Evolutionary conservation across 2,113 vertebrate genomes (phyloP), one percentile per base, ranked within the genome.

Genomic region (Laticauda colubrina): DNA sequence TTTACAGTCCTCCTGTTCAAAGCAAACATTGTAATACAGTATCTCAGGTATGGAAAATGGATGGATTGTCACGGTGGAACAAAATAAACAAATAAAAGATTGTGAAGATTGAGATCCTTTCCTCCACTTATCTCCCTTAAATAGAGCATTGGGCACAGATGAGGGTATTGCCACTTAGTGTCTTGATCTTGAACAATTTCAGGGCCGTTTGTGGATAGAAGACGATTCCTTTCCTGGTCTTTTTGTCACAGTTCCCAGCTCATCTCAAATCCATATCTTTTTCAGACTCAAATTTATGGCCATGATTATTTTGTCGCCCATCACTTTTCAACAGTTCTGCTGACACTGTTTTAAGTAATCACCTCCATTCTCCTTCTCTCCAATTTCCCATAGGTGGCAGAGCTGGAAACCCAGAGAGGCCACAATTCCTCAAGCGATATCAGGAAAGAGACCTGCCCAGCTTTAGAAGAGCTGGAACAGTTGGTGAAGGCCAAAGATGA

Each of bases 401-500:
- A 99, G 56, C 96, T 99, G 94, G 99, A 99, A 96, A 96, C 98
- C 0, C 98, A 98, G 85, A 98, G 97, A 0, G 95, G 97, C 0
- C 96, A 94, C 0, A 97, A 98, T 0, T 96, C 97, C 4, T 96
- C 97, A 89, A 96, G 97, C 0, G 98, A 98, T 8, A 97, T 97
- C 95, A 99, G 98, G 94, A 98, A 99, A 18, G 98, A 98, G 87
- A 96, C 98, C 29, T 97, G 97, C 54, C 98, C 98, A 34, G 98
- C 97, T 0, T 96, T 99, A 96, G 98, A 98, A 95, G 98, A 99
- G 93, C 97, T 99, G 96, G 99, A 99, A 91, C 97, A 98, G 0
- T 96, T 99, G 87, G 97, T 99, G 93, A 99, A 99, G 96, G 98
- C 98, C 45, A 99, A 98, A 90, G 99, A 99, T 0, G 98, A 99